Evolutionary conservation across 2,797 vertebrate species (phyloP).

Genomic region (Meriones psammophilus): DNA sequence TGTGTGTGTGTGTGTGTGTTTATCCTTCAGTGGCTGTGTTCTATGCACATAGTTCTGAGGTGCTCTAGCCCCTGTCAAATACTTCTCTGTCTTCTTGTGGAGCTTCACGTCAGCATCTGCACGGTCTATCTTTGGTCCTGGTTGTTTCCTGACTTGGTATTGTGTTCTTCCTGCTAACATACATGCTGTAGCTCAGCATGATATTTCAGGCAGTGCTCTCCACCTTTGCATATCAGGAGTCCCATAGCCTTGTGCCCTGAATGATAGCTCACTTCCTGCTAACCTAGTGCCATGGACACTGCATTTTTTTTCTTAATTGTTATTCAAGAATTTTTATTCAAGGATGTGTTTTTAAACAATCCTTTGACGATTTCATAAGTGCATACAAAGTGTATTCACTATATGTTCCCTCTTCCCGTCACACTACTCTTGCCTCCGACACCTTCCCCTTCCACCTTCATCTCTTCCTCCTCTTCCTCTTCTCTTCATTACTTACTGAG

Average conservation of each 20-base stretch:
- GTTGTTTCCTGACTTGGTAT: background rate
- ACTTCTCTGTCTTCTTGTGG: background rate
- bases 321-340: too few relatives aligned
- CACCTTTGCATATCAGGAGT: background rate
- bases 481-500: background rate
- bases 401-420: too few relatives aligned
- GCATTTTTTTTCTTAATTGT: background rate
- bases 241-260: background rate
- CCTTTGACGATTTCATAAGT: background rate
- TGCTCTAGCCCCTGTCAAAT: too few relatives aligned
- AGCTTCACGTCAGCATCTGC: background rate
- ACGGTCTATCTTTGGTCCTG: background rate
- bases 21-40: background rate
- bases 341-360: background rate
- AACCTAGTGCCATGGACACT: too few relatives aligned
- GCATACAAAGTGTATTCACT: background rate
- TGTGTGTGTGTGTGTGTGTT: background rate
- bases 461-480: background rate
- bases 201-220: background rate
- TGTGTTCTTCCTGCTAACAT: background rate
- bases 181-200: background rate
- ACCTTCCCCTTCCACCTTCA: too few relatives aligned
- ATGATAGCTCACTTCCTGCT: background rate
- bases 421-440: background rate
- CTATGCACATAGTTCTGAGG: background rate